Conservation (phyloP, 2,113 vertebrate genomes). For the Todiramphus saurophagus region DNA sequence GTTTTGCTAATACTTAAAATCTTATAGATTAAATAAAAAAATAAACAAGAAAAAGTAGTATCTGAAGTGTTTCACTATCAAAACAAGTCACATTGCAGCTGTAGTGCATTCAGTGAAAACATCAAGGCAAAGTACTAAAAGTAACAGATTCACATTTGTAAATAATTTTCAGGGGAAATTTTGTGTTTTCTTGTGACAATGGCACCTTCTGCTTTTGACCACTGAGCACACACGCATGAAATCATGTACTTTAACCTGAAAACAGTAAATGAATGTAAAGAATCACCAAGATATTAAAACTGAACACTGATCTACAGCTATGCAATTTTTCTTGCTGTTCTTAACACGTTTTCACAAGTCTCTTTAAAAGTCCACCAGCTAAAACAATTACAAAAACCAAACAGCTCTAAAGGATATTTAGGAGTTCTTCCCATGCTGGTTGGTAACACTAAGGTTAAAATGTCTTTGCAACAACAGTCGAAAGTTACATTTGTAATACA, state of each 20-base stretch:
- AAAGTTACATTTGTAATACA: background rate
- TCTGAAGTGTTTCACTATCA: background rate
- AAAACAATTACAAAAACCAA: background rate
- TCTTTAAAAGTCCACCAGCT: background rate
- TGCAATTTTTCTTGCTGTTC: background rate
- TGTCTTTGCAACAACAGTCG: background rate
- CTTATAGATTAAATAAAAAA: background rate
- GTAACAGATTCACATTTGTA: background rate
- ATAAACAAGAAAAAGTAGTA: rapidly evolving
- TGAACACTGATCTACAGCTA: background rate
- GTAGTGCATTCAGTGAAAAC: background rate
- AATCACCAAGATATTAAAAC: background rate
- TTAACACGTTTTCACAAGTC: background rate
- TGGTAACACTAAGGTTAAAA: background rate
- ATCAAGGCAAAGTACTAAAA: background rate
- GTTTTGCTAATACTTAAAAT: background rate
- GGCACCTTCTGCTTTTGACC: background rate
- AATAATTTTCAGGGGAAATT: background rate
- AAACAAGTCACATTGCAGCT: background rate
- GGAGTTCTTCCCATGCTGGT: background rate
- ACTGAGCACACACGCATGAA: background rate
- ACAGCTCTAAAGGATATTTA: background rate
- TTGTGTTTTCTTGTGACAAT: background rate
- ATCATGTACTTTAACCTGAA: background rate
- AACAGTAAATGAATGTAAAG: background rate